Base-by-base conservation (phyloP, 92 coral and sea anemone genomes). In the Paragorgia papillata region DNA sequence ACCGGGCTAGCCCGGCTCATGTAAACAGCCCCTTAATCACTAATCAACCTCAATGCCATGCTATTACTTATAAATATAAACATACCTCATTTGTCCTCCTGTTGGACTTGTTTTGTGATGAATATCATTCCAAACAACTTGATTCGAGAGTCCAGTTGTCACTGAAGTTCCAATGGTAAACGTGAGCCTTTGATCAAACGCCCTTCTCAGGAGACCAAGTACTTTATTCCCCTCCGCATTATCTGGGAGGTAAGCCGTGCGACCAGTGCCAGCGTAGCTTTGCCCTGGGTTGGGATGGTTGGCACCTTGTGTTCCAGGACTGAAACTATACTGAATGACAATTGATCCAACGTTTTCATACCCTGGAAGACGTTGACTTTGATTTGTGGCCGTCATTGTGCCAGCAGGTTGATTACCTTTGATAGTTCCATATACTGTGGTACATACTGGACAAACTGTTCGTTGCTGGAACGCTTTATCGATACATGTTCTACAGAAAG, bases 81-180 rank as follows among this genome's bases (percentile, higher is more conserved):
- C 88, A 56, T 69, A 87, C 91, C 44, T 17, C 13, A 0, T 5
- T 29, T 84, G 67, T 39, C 97, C 97, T 13, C 92, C 97, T 46
- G 1, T 7, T 1, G n/a, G 2, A 28, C 12, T 62, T 0, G 97
- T 85, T 70, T 91, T 91, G 79, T 91, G 97, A 26, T 83, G 90
- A 37, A 91, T 85, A 48, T 83, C 84, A 26, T 75, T 87, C 97
- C 97, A 91, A 37, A 81, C 61, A 13, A 89, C 71, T 63, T 83
- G 87, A 50, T 88, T 80, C 18, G 66, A 64, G 7, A 1, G 1
- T 7, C 80, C 84, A 0, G 76, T 37, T 33, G 89, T 85, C 26
- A 29, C 50, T 24, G 92, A 86, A 7, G 75, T 79, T 2, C 94
- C 91, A 26, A 92, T 62, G 20, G 85, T 90, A 31, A 90, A 90